Base-by-base conservation (phyloP, 1,140 invertebrate species). In the Formica exsecta region DNA sequence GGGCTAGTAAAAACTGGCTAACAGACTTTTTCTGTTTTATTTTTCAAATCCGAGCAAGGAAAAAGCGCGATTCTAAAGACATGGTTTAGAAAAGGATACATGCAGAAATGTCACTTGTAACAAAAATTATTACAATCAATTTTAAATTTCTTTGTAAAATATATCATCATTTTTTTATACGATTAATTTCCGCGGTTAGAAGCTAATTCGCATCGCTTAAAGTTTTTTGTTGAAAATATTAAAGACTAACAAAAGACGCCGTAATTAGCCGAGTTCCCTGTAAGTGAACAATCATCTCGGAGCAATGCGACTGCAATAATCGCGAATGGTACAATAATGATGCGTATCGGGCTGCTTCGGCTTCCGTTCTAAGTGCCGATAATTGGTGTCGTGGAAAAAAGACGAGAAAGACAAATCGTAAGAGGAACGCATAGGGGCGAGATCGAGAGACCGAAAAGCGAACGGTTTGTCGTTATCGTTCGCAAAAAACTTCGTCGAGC, bases 391-490 rank as follows among this genome's bases (percentile, higher is more conserved):
- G 68, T 75, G 65, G 25, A 88, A 76, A 88, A 80, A 85, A 80
- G 61, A 81, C 62, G 62, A 48, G 71, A 44, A 29, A 65, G 38
- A 74, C 22, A 80, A 79, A 81, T 57, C 65, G 62, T 59, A 19
- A 74, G 68, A 51, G 25, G 65, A 61, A 29, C 22, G 73, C 16
- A 29, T 16, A 36, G 54, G 19, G 19, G 32, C 44, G 22, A 32
- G 29, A 68, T 8, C n/a, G 48, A 70, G 29, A 59, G 48, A 54
- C 22, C 65, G 59, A 66, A 38, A 66, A 80, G 66, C 79, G 64
- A 80, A 70, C 41, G 85, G 86, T 90, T 90, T 88, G 89, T 91
- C 87, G 89, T 91, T 91, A 88, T 91, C 84, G 86, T 70, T 61
- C 9, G 75, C 68, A 91, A 91, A 90, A 91, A 90, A 41, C 32